phyloP scores from a whole-genome alignment of 2,888 invertebrate genomes.

The Acanthosoma haemorrhoidale region DNA sequence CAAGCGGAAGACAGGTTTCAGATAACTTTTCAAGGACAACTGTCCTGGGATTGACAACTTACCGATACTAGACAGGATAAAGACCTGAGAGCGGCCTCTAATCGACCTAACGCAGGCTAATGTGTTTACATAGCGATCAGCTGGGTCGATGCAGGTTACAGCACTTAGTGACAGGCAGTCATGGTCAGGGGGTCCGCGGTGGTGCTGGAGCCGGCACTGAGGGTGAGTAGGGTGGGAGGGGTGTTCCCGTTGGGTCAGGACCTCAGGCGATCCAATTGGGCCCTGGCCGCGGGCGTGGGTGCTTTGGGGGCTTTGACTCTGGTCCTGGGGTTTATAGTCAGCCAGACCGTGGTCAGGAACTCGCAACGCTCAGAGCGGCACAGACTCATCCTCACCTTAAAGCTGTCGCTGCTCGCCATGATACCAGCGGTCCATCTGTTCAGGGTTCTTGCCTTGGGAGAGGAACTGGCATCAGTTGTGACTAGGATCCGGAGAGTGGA shows the following conservation, averaged over 20 bases:
- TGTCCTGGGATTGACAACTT: no score
- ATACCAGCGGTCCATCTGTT: not conserved
- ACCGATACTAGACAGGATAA: no score
- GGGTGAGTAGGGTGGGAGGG: not conserved
- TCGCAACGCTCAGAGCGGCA: not conserved
- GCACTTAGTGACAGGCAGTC: not conserved
- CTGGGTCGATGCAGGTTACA: not conserved
- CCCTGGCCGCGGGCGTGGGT: not conserved
- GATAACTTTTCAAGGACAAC: no score
- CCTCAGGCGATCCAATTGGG: not conserved
- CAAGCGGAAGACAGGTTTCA: no score
- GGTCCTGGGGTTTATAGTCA: not conserved
- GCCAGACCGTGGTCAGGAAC: not conserved
- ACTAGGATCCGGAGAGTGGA: not conserved
- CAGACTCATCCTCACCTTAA: not conserved
- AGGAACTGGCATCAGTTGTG: not conserved
- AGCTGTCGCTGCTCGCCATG: not conserved
- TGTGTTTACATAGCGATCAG: not conserved
- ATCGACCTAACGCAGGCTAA: no score
- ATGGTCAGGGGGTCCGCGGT: not conserved
- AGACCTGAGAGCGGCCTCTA: not conserved
- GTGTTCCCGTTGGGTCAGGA: not conserved
- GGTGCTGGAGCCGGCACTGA: not conserved
- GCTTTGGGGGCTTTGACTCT: not conserved
- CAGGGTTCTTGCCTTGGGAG: not conserved